Evolutionary conservation across 2,888 invertebrate species (phyloP).

Genomic region (Chydorus sphaericus): DNA sequence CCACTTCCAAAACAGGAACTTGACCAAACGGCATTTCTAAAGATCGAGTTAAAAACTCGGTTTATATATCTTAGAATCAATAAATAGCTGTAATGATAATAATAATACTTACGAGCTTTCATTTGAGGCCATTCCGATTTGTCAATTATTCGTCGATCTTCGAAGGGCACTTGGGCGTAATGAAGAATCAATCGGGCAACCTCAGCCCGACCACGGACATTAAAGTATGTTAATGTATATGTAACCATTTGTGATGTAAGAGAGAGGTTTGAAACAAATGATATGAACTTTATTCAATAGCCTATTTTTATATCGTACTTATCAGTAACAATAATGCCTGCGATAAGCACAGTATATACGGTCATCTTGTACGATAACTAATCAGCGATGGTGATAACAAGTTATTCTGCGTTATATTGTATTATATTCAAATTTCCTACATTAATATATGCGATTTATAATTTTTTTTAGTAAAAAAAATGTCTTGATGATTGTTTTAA

Average conservation of each 20-base stretch:
- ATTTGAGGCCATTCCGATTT: conserved; percentile 19
- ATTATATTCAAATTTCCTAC: no score
- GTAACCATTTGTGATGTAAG: conserved; percentile 17
- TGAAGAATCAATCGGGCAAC: conserved; percentile 9
- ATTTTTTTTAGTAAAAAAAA: not conserved
- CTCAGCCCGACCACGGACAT: conserved; percentile 19
- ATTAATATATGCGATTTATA: no score
- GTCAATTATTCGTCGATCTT: conserved; percentile 18
- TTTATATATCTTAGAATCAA: no score
- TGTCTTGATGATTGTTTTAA: conserved; percentile 23
- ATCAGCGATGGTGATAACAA: no score
- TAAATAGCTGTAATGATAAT: not conserved
- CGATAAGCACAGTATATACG: no score
- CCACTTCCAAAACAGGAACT: conserved; percentile 42
- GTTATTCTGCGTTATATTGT: no score
- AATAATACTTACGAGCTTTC: conserved; percentile 17
- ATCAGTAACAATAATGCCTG: no score
- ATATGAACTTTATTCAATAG: no score
- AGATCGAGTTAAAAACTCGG: not conserved
- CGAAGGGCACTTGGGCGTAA: conserved; percentile 15
- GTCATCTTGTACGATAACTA: no score
- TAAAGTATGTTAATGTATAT: conserved; percentile 19
- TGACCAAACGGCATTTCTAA: conserved; percentile 18
- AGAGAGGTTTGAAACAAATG: no score
- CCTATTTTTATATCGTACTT: no score